Base-by-base conservation (phyloP, 2,888 invertebrate genomes). In the Dryococelus australis region DNA sequence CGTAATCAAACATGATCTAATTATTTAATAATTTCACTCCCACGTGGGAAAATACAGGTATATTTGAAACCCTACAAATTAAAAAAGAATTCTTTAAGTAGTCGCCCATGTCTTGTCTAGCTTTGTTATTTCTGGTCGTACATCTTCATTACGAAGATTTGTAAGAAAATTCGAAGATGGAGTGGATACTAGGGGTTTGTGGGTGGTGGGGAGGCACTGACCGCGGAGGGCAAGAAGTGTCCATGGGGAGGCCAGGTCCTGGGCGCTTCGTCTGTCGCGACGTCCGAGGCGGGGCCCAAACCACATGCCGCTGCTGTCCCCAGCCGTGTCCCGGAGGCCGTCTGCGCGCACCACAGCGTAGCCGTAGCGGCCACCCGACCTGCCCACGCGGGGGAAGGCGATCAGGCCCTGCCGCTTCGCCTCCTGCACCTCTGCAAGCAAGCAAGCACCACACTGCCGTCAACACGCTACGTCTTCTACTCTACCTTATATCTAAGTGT, bases 281-380 rank as follows among this genome's bases (percentile, higher is more conserved):
- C 94, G 93, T 87, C 95, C 96, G 43, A 96, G 92, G 83, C 95
- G 92, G 0, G 95, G 95, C 78, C 96, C 96, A 90, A 96, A 96
- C 96, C 96, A 96, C 92, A 96, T 93, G 0, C 94, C 88, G 16
- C 85, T 24, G 51, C 43, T 51, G 51, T 86, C 79, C 26, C 86
- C 86, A 10, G 85, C 83, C 65, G 24, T 24, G 20, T 51, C 47
- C 28, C 86, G 87, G 27, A n/a, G 27, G 20, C 85, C 85, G 20
- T 79, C 51, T 10, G 24, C 20, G 13, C 16, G 24, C 27, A 43
- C 16, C 35, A 43, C 35, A 4, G 24, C 16, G 35, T 35, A 83
- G 80, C 26, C 27, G 80, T 27, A 9, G 0, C 28, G 28, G 80
- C 80, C 80, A 5, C 83, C 28, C 6, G 35, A 28, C 27, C 83